Evolutionary conservation across 1,140 invertebrate species (phyloP).

Genomic region (Drusus annulatus): DNA sequence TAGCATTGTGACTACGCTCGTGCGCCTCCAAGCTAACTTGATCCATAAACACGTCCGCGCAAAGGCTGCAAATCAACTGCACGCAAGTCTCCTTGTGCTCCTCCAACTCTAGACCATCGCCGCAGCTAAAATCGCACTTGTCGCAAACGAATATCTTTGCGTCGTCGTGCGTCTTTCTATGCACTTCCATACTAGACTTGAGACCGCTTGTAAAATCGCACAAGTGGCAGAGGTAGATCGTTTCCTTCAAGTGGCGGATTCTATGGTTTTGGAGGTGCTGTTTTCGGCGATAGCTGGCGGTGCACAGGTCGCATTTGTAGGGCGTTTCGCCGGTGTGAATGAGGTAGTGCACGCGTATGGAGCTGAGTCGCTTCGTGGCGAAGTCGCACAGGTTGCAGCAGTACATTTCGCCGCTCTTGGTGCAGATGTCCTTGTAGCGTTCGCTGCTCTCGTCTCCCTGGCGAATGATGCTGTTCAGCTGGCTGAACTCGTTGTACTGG

Average conservation of each 20-base stretch:
- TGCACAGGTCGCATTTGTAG: conserved; percentile 6
- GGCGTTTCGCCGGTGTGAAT: conserved; percentile 17
- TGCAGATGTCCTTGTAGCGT: conserved; percentile 13
- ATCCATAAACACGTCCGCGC: conserved; percentile 1
- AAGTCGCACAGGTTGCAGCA: conserved; percentile 16
- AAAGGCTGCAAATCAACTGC: not conserved
- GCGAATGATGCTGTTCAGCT: not conserved
- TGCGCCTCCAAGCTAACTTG: not conserved
- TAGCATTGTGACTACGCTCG: not conserved
- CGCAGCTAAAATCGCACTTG: not conserved
- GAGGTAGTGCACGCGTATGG: conserved; percentile 8
- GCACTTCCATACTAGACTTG: conserved; percentile 9
- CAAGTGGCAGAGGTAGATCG: conserved; percentile 8
- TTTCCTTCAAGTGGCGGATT: conserved; percentile 4
- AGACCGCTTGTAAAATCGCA: conserved; percentile 10
- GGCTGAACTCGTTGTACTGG: conserved; percentile 20
- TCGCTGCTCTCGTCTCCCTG: not conserved
- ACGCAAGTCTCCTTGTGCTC: not conserved
- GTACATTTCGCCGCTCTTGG: not conserved
- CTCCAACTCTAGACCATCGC: not conserved
- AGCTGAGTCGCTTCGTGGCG: not conserved
- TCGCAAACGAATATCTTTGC: not conserved
- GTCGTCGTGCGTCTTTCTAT: not conserved
- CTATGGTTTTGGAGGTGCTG: not conserved
- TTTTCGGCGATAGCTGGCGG: conserved; percentile 7